Conservation (phyloP, 2,113 vertebrate species). For the Numenius arquata region DNA sequence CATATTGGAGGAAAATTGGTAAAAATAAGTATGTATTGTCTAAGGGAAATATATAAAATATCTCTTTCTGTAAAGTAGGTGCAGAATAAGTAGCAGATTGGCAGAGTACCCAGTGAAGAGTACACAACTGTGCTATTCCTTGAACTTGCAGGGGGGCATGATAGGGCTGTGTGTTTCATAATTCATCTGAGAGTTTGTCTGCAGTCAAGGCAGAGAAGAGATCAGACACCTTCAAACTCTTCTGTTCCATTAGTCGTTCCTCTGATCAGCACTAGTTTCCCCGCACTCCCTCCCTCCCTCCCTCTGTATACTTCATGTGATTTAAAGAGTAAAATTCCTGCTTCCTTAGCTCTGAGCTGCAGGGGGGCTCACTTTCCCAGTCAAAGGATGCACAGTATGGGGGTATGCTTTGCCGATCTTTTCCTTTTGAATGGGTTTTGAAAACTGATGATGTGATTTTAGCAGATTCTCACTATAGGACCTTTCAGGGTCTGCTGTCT, state of each 20-base stretch:
- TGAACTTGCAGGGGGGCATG: neutral
- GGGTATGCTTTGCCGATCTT: neutral
- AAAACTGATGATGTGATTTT: neutral
- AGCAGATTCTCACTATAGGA: neutral
- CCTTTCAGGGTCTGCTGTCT: neutral
- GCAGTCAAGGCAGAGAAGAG: neutral
- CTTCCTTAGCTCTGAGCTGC: slow-evolving; percentile 4
- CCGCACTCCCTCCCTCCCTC: neutral
- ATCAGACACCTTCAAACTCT: slow-evolving; percentile 39
- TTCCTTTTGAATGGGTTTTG: neutral
- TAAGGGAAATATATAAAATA: neutral
- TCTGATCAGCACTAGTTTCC: slow-evolving; percentile 38
- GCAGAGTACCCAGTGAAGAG: neutral
- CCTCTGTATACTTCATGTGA: slow-evolving; percentile 19
- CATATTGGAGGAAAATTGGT: neutral
- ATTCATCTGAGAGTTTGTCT: slow-evolving; percentile 51
- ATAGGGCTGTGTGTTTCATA: slow-evolving; percentile 19
- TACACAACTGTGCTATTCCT: neutral
- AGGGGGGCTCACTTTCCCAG: neutral
- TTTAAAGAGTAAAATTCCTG: slow-evolving; percentile 31
- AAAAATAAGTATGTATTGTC: neutral
- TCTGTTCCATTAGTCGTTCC: slow-evolving; percentile 41
- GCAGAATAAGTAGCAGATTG: neutral
- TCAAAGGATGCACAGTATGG: neutral
- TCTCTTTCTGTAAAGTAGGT: neutral